Evolutionary conservation across 2,797 vertebrate species (phyloP), one percentile per base, ranked within the genome.

Genomic region (Sylvia borin): DNA sequence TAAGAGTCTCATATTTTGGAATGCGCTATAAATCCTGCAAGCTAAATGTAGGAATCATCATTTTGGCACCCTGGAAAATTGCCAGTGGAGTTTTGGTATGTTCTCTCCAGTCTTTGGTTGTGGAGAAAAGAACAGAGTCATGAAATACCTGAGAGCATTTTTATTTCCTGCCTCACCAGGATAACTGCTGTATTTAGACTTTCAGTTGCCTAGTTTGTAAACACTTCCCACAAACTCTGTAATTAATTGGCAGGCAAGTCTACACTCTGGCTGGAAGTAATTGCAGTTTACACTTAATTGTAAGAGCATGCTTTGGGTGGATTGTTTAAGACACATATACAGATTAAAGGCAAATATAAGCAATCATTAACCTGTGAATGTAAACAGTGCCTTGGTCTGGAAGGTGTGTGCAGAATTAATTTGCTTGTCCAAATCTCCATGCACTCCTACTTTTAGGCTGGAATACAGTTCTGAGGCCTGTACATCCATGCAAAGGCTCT

Each of bases 231-330:
- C 36, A 50, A 92, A 76, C 42, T 91, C 80, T 75, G 25, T 88
- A 84, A 84, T 64, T 92, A 96, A 77, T 94, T 90, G 71, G 47
- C 45, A 80, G 58, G 78, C 15, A 12, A 89, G 80, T 31, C 74
- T 85, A 54, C 6, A 21, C 20, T 53, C 47, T 68, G 67, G 51
- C 83, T 95, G 83, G 29, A 93, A 78, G 80, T 76, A 90, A 87
- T 65, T 92, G 77, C 82, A 90, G 77, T 93, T 92, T 85, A 48
- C 74, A 85, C 45, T 79, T 86, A 87, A 93, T 89, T 95, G 36
- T 73, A 85, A 90, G 53, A 88, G 64, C 32, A 20, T 2, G 2
- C 51, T 86, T 78, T 90, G 40, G 19, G 58, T 76, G 64, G 45
- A 57, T 81, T 0, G 0, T 92, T 85, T 67, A 74, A 85, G 81